Conservation (phyloP, 2,888 invertebrate species). For the Troides helena region DNA sequence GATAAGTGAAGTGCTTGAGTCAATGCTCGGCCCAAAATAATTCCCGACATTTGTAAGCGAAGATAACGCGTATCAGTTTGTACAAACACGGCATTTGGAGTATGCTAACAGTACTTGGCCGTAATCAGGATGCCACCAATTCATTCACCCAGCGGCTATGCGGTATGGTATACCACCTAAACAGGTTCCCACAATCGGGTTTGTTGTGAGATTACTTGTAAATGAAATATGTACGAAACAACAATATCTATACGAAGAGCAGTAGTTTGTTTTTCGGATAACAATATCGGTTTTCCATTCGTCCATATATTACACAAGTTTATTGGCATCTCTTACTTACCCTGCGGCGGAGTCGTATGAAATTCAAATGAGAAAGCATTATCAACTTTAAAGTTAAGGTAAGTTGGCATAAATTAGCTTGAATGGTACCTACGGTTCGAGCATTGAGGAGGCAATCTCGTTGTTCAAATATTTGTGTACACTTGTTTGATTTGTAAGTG, state of each 20-base stretch:
- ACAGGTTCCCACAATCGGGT: neutral
- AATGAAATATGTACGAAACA: too few relatives aligned
- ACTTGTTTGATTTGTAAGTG: constrained; percentile 78
- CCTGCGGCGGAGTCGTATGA: constrained; percentile 45
- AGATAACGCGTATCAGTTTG: constrained; percentile 55
- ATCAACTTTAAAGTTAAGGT: constrained; percentile 46
- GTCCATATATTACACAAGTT: constrained; percentile 67
- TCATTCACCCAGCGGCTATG: constrained; percentile 32
- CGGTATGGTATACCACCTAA: neutral
- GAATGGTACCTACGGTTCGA: constrained; percentile 47
- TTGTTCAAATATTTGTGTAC: constrained; percentile 75
- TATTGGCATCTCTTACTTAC: constrained; percentile 57
- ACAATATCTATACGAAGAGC: constrained; percentile 29
- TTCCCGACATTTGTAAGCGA: constrained; percentile 60
- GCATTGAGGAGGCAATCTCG: constrained; percentile 62
- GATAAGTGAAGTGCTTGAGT: constrained; percentile 65
- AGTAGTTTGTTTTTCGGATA: constrained; percentile 63
- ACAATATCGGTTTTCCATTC: constrained; percentile 65
- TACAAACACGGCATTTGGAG: constrained; percentile 72
- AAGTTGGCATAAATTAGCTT: constrained; percentile 56
- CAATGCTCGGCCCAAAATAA: constrained; percentile 70
- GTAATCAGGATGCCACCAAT: constrained; percentile 63
- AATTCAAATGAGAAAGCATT: constrained; percentile 38
- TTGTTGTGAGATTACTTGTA: too few relatives aligned
- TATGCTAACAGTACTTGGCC: constrained; percentile 68